Percentiles rank a stretch among this genome's conserved stretches.
Conservation (phyloP, 2,888 invertebrate genomes). For the Dryobota labecula region DNA sequence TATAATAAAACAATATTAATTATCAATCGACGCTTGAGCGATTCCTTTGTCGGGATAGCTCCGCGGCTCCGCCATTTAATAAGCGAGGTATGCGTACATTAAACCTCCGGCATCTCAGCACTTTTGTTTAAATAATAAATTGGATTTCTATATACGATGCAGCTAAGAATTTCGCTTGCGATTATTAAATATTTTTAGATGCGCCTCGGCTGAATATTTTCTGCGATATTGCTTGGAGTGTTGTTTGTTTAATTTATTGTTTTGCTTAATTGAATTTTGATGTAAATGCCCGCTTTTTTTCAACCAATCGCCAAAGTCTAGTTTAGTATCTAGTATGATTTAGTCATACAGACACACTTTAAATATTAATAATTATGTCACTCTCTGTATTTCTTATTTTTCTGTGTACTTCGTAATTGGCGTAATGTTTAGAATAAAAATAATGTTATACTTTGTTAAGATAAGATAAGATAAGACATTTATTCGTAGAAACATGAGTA, state of each 20-base stretch:
- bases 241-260: conserved; percentile 37
- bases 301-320: too few species aligned
- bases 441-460: too few species aligned
- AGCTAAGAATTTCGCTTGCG: conserved; percentile 72
- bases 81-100: conserved; percentile 85
- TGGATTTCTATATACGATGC: conserved; percentile 80
- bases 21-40: conserved; percentile 73
- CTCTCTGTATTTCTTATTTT: too few species aligned
- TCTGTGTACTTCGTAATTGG: too few species aligned
- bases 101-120: conserved; percentile 81
- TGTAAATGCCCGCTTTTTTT: neutral
- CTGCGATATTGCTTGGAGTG: conserved; percentile 26
- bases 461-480: too few species aligned
- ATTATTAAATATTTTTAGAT: conserved; percentile 69
- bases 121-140: conserved; percentile 86
- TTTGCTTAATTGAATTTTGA: conserved; percentile 20
- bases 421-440: too few species aligned
- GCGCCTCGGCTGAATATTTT: conserved; percentile 28
- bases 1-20: conserved; percentile 88
- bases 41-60: conserved; percentile 60
- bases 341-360: too few species aligned
- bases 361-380: too few species aligned
- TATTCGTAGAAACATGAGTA: too few species aligned
- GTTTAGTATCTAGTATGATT: too few species aligned
- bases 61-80: conserved; percentile 73